Base-by-base conservation (phyloP, 2,888 invertebrate genomes). In the Hipparchia semele region DNA sequence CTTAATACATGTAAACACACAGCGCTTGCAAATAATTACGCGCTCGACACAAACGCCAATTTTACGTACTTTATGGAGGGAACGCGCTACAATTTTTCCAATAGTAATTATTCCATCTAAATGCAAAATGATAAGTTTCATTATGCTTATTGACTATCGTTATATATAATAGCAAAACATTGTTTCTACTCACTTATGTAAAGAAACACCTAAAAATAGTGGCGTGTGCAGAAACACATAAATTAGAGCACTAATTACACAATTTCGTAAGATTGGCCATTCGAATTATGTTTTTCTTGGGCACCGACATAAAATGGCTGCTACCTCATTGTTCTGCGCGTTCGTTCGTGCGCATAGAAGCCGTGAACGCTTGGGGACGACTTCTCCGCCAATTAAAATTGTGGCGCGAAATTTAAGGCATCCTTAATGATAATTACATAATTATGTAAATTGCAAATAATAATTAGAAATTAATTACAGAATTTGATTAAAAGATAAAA, bases 241-340 rank as follows among this genome's bases (percentile, higher is more conserved):
- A 93, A 94, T 92, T 92, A 92, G 87, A 90, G 86, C 94, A 94
- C 94, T 94, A 94, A 94, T 94, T 93, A 93, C 93, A 93, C 92
- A 92, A 94, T 93, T 93, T 92, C 83, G 90, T 90, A 93, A 93
- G 91, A 94, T 94, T 94, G 93, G 94, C 93, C 94, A 94, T 94
- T 94, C 93, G 94, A 92, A 94, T 93, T 92, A 94, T 93, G 93
- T 94, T 94, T 94, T 94, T 93, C 92, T 93, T 93, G 90, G 90
- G 90, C 94, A 94, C 93, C 92, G 92, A 94, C 90, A 94, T 94
- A 94, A 94, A 94, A 94, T 94, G 94, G 94, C 94, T 92, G 94
- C 93, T 94, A 93, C 92, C 94, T 94, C 94, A 94, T 94, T 94
- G 94, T 94, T 93, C 93, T 94, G 94, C 94, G 94, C 94, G 94